Evolutionary conservation across 2,113 vertebrate species (phyloP).

Genomic region (Cyanistes caeruleus): DNA sequence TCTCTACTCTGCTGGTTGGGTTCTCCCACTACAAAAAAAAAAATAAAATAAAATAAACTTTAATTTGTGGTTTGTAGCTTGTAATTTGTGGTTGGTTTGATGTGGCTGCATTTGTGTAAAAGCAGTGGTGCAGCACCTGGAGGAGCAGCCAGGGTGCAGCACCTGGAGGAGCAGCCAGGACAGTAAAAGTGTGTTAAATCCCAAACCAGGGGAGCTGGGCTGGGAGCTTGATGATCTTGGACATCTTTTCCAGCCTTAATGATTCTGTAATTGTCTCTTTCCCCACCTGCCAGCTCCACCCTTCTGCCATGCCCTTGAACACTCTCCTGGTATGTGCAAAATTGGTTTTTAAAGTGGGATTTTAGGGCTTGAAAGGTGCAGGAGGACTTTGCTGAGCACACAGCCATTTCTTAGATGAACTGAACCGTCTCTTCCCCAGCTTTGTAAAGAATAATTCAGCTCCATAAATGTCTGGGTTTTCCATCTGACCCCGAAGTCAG

Average conservation of each 20-base stretch:
- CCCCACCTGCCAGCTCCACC: neutral
- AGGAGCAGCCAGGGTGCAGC: neutral
- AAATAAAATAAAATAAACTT: neutral
- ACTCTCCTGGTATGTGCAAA: fast-evolving
- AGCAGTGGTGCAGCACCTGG: no score
- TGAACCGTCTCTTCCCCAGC: neutral
- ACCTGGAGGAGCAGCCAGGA: neutral
- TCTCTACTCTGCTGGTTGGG: neutral
- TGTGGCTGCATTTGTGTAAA: neutral
- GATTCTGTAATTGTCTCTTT: neutral
- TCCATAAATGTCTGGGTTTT: neutral
- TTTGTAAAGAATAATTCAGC: neutral
- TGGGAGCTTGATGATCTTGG: neutral
- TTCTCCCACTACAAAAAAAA: neutral
- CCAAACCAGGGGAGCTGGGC: fast-evolving
- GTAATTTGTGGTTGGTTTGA: no score
- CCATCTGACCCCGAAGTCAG: neutral
- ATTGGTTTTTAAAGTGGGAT: neutral
- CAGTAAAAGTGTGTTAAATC: neutral
- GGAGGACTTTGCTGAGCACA: neutral
- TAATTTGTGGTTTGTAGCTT: neutral
- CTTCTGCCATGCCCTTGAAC: neutral
- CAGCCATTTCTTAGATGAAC: neutral
- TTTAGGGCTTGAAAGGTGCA: neutral
- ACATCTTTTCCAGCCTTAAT: neutral